Percentiles rank a stretch among this genome's conserved stretches.
phyloP scores from a whole-genome alignment of 2,888 invertebrate genomes.

The Sclerodermus sp. region DNA sequence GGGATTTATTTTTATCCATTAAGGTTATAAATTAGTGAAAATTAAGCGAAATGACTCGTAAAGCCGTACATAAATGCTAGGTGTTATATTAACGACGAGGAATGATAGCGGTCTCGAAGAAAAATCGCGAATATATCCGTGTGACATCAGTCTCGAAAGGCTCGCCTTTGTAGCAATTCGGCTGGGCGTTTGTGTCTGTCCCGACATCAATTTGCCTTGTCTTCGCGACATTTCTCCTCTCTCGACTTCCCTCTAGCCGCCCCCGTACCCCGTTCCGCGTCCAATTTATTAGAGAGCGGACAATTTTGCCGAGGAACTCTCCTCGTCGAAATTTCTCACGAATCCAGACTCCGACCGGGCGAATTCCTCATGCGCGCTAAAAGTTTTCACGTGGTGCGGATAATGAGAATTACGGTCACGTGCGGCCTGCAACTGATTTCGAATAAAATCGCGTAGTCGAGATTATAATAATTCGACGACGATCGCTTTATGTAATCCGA shows the following conservation, averaged over 20 bases:
- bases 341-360: neutral
- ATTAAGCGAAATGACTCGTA: too few relatives aligned
- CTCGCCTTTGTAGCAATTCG: slow-evolving; percentile 3
- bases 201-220: slow-evolving; percentile 16
- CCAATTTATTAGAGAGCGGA: slow-evolving; percentile 10
- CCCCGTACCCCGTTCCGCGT: neutral
- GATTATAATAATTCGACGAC: slow-evolving; percentile 34
- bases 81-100: too few relatives aligned
- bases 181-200: slow-evolving; percentile 1
- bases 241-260: too few relatives aligned
- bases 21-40: neutral
- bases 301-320: slow-evolving; percentile 10
- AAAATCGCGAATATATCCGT: too few relatives aligned
- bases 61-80: too few relatives aligned
- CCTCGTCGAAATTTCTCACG: slow-evolving; percentile 2
- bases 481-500: slow-evolving; percentile 11
- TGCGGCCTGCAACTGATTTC: slow-evolving; percentile 36
- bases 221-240: slow-evolving; percentile 5
- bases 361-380: slow-evolving; percentile 3
- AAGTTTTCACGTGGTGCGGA: slow-evolving; percentile 12
- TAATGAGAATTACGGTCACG: slow-evolving; percentile 44
- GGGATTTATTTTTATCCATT: neutral
- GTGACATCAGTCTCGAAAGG: too few relatives aligned
- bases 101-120: too few relatives aligned
- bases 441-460: slow-evolving; percentile 28